Conservation (phyloP, 2,888 invertebrate species). For the Leptothorax acervorum region DNA sequence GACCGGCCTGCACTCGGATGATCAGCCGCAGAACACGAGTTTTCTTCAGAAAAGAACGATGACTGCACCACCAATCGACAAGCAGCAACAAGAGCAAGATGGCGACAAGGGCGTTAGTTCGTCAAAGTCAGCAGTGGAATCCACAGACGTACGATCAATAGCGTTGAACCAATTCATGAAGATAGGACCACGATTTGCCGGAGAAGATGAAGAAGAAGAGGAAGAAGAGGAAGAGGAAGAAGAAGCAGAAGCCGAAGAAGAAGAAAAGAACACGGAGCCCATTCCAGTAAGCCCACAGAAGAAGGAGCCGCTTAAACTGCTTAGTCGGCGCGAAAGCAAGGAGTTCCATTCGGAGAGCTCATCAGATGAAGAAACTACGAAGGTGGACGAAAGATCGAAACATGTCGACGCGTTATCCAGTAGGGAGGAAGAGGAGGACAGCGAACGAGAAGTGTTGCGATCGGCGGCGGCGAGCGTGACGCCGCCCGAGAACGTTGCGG, state of each 20-base stretch:
- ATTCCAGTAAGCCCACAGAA: background rate
- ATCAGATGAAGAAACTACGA: slow-evolving; percentile 18
- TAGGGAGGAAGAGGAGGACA: slow-evolving; percentile 19
- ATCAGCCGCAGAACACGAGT: slow-evolving; percentile 71
- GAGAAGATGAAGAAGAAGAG: slow-evolving; percentile 6
- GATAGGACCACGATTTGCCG: background rate
- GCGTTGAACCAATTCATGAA: background rate
- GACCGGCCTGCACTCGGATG: slow-evolving; percentile 80
- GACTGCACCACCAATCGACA: slow-evolving; percentile 16
- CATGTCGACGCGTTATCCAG: background rate
- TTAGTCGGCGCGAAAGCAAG: background rate
- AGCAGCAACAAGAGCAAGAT: slow-evolving; percentile 23
- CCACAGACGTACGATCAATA: background rate
- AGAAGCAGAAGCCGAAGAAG: background rate
- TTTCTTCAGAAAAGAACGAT: slow-evolving; percentile 16
- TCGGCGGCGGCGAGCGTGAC: background rate
- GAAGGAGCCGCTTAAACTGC: background rate
- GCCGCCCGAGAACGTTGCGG: background rate
- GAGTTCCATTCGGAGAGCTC: background rate
- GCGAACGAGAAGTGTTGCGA: background rate
- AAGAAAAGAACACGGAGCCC: background rate
- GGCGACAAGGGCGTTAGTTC: background rate
- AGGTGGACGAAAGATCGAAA: background rate
- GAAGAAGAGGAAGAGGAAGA: background rate
- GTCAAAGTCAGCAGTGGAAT: background rate